Conservation (phyloP, 2,888 invertebrate genomes). For the Endomychus coccineus region DNA sequence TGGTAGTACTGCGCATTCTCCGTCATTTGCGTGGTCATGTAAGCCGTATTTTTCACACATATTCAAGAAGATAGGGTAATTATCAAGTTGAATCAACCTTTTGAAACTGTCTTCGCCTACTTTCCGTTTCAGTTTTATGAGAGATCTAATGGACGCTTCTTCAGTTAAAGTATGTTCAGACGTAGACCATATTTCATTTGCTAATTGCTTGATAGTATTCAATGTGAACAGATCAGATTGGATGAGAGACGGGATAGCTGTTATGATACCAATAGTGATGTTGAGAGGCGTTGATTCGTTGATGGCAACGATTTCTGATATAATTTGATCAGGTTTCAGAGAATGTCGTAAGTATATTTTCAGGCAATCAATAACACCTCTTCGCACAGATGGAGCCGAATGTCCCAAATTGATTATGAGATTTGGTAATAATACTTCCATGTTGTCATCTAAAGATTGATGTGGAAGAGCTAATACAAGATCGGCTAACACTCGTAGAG, state of each 20-base stretch:
- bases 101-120: constrained; percentile 60
- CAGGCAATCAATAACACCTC: constrained; percentile 69
- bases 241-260: constrained; percentile 40
- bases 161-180: constrained; percentile 38
- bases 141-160: constrained; percentile 60
- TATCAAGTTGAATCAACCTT: constrained; percentile 40
- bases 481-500: constrained; percentile 70
- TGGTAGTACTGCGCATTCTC: constrained; percentile 1
- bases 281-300: constrained; percentile 44
- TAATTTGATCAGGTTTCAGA: constrained; percentile 58
- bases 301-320: constrained; percentile 52
- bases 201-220: constrained; percentile 14
- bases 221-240: constrained; percentile 33
- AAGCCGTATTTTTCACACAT: constrained; percentile 55
- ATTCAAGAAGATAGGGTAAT: constrained; percentile 50
- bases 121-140: constrained; percentile 61
- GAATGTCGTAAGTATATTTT: constrained; percentile 65
- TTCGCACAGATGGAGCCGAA: constrained; percentile 70
- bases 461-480: constrained; percentile 63
- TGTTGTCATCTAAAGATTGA: constrained; percentile 59
- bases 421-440: constrained; percentile 56
- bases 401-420: constrained; percentile 74
- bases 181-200: constrained; percentile 14
- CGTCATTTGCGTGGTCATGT: constrained; percentile 18
- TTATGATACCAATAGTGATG: constrained; percentile 39